Conservation (phyloP, 2,888 invertebrate species). For the Nephrotoma appendiculata region DNA sequence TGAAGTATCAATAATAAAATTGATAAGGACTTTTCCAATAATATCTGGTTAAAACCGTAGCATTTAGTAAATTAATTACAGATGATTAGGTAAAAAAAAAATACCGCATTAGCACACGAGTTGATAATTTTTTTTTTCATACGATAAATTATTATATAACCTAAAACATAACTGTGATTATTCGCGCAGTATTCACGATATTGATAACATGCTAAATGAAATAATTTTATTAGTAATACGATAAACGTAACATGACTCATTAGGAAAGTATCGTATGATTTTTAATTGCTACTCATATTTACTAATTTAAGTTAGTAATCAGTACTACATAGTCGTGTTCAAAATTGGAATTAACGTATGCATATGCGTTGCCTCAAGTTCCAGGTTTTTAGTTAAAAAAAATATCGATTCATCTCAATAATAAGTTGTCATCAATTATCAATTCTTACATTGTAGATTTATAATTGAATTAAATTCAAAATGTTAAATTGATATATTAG, state of each 20-base stretch:
- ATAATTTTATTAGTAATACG: background rate
- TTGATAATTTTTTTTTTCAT: background rate
- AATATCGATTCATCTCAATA: too few relatives aligned
- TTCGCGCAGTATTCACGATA: background rate
- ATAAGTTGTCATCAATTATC: too few relatives aligned
- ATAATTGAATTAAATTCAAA: too few relatives aligned
- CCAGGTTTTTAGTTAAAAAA: too few relatives aligned
- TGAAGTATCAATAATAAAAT: background rate
- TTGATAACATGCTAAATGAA: background rate
- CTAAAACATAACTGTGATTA: background rate
- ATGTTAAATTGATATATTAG: too few relatives aligned
- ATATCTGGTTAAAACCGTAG: background rate
- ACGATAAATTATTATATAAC: background rate
- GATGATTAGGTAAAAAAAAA: background rate
- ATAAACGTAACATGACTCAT: background rate
- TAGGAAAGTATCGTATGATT: background rate
- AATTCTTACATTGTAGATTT: too few relatives aligned
- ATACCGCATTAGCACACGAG: background rate
- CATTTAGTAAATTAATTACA: background rate
- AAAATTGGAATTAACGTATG: too few relatives aligned
- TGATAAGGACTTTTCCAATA: background rate
- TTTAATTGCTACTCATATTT: background rate
- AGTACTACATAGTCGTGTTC: too few relatives aligned
- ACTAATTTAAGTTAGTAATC: too few relatives aligned
- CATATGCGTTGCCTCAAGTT: too few relatives aligned